Base-by-base conservation (phyloP, 2,113 vertebrate species). In the Scophthalmus maximus region DNA sequence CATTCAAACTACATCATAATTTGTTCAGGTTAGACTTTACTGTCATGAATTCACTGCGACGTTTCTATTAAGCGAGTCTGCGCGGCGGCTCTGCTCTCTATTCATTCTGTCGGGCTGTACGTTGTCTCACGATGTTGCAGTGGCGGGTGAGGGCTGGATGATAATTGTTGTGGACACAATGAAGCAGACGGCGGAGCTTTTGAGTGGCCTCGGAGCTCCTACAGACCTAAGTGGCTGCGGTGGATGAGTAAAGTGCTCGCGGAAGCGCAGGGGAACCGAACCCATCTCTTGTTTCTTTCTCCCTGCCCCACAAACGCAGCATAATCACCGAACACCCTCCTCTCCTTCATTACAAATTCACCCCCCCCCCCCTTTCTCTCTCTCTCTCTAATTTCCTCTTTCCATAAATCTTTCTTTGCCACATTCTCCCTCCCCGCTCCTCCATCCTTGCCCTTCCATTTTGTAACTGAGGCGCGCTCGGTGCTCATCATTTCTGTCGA, bases 221-320 rank as follows among this genome's bases (percentile, higher is more conserved):
- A 20, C 18, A 62, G 68, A 73, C 70, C 62, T 82, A 86, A 91
- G 86, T 85, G 87, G 55, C 69, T 87, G 88, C 73, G 83, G 88
- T 86, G 87, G 79, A 78, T 88, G 29, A 73, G 74, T 84, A 60
- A 78, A 92, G 91, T 88, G 87, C 87, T 83, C 62, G 61, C 65
- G 76, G 79, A 87, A 49, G 52, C 68, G 72, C 68, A 49, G 47
- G 81, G 85, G 68, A 86, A 82, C 60, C 68, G 6, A 50, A 66
- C 40, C 82, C 76, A 46, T 75, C 79, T 85, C 86, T 61, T 49
- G 74, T 85, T 86, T 87, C 75, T 36, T 49, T 34, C 40, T 61
- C 58, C 49, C 50, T 9, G 57, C 42, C 42, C 42, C 42, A 46
- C 42, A 46, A n/a, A 46, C 8, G 18, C 70, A 78, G 70, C 63